Evolutionary conservation across 2,888 invertebrate species (phyloP).

Genomic region (Yponomeuta plumbellus): DNA sequence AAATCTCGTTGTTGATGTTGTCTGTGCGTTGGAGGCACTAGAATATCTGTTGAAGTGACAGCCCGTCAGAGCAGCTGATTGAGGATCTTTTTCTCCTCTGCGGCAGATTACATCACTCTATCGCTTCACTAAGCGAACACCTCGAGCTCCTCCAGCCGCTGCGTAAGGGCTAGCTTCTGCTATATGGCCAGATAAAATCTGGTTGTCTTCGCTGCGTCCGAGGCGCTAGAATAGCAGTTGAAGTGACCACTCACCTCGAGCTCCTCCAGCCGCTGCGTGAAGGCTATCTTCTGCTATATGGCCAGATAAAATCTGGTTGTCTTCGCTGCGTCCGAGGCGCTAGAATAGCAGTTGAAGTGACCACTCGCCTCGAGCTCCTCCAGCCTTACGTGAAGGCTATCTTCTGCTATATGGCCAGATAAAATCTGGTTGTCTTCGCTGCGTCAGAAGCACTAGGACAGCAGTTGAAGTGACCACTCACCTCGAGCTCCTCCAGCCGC

Average conservation of each 20-base stretch:
- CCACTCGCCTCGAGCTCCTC: constrained; percentile 94
- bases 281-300: constrained; percentile 96
- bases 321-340: constrained; percentile 38
- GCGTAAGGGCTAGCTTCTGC: too few relatives aligned
- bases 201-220: too few relatives aligned
- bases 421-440: too few relatives aligned
- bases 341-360: constrained; percentile 91
- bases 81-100: constrained; percentile 42
- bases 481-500: constrained; percentile 97
- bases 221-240: too few relatives aligned
- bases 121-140: too few relatives aligned
- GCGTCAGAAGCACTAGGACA: too few relatives aligned
- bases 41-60: constrained; percentile 89
- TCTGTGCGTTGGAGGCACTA: constrained; percentile 52
- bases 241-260: constrained; percentile 81
- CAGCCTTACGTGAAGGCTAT: too few relatives aligned
- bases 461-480: constrained; percentile 43
- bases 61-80: too few relatives aligned
- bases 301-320: constrained; percentile 95
- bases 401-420: too few relatives aligned
- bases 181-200: too few relatives aligned
- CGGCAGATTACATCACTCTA: neutral
- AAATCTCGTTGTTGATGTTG: constrained; percentile 90
- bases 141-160: constrained; percentile 99
- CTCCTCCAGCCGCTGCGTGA: constrained; percentile 98